Evolutionary conservation across 2,113 vertebrate species (phyloP).

Genomic region (Prionailurus viverrinus): DNA sequence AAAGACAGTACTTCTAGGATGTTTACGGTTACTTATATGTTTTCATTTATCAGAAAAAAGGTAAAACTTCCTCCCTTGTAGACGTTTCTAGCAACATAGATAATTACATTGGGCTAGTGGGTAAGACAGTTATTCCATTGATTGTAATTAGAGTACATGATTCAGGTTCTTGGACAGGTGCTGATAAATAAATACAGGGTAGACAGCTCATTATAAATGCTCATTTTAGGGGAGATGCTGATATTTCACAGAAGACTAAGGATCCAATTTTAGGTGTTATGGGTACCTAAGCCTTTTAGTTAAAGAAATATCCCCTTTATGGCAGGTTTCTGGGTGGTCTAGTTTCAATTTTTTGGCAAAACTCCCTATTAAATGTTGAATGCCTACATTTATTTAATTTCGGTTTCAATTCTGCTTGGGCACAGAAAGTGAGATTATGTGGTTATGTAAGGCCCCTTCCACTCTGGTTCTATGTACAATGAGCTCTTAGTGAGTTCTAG

Average conservation of each 20-base stretch:
- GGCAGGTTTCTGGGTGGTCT: constrained; percentile 31
- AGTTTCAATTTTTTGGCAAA: neutral
- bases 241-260: neutral
- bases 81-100: neutral
- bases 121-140: neutral
- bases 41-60: constrained; percentile 16
- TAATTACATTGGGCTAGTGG: neutral
- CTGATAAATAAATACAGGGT: neutral
- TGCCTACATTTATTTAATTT: constrained; percentile 47
- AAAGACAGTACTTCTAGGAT: neutral
- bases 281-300: constrained; percentile 4
- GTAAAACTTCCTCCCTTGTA: neutral
- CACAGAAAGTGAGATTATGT: neutral
- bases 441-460: neutral
- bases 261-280: neutral
- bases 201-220: neutral
- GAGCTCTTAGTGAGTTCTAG: constrained; percentile 17
- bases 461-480: neutral
- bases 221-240: constrained; percentile 10
- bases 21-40: neutral
- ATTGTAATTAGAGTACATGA: neutral
- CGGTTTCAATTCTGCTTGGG: neutral
- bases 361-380: constrained; percentile 15
- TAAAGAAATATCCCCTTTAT: neutral
- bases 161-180: neutral